phyloP scores from a whole-genome alignment of 2,797 vertebrate species.

The Orestias chungarensis region DNA sequence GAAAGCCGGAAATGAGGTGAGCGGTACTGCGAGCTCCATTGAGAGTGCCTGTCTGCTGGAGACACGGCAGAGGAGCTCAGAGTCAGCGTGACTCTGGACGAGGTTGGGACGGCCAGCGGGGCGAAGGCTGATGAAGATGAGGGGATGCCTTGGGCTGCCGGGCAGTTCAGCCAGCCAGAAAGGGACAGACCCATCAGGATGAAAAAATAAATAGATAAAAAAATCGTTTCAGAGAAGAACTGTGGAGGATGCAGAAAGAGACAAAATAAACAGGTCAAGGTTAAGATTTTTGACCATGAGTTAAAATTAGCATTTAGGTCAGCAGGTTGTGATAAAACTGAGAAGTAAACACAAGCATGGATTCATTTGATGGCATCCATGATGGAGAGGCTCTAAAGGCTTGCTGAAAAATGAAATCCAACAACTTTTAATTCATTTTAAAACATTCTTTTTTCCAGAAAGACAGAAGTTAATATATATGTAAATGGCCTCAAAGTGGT shows the following conservation, averaged over 20 bases:
- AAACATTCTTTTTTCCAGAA: not conserved
- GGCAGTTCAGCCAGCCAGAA: slow-evolving; percentile 59
- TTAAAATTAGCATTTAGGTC: slow-evolving; percentile 7
- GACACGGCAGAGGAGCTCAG: slow-evolving; percentile 58
- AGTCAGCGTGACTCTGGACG: slow-evolving; percentile 68
- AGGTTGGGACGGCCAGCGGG: slow-evolving; percentile 48
- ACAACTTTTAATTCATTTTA: not conserved
- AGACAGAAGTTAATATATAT: not conserved
- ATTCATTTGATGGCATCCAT: not conserved
- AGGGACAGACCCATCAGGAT: slow-evolving; percentile 74
- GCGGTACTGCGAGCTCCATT: slow-evolving; percentile 66
- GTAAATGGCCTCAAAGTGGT: not conserved
- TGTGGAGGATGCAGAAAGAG: slow-evolving; percentile 31
- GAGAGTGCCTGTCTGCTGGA: slow-evolving; percentile 58
- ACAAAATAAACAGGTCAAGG: not conserved
- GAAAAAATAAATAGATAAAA: too few species aligned
- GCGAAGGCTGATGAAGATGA: slow-evolving; percentile 49
- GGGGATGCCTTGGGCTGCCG: not conserved
- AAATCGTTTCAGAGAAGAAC: slow-evolving; percentile 24
- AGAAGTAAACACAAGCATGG: not conserved
- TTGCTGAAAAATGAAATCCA: not conserved
- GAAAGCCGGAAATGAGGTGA: slow-evolving; percentile 73
- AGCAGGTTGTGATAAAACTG: not conserved
- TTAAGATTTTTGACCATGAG: not conserved
- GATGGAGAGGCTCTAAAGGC: not conserved